phyloP scores from a whole-genome alignment of 2,113 vertebrate genomes.

The Microtus pennsylvanicus region DNA sequence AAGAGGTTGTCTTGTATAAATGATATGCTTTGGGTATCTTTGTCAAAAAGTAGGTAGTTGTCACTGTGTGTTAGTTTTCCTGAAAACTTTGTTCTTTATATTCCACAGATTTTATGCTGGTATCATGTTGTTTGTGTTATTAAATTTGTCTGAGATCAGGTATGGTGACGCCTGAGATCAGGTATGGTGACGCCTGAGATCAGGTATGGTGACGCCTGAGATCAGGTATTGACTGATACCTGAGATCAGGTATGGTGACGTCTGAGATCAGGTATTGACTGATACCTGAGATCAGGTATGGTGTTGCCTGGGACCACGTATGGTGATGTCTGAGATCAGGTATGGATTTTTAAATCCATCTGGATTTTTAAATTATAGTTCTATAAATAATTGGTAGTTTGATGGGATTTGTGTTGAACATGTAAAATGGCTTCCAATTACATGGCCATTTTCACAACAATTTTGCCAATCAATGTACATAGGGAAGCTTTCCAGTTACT shows the following conservation, averaged over 20 bases:
- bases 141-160: not conserved
- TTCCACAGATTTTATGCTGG: not conserved
- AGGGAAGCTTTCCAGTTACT: not conserved
- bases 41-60: not conserved
- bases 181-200: too few species aligned
- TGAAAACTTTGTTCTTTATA: not conserved
- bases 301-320: fast-evolving
- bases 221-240: fast-evolving
- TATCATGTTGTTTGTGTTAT: not conserved
- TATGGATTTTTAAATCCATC: not conserved
- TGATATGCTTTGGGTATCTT: not conserved
- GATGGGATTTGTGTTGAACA: not conserved
- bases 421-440: not conserved
- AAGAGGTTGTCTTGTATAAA: not conserved
- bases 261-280: too few species aligned
- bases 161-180: too few species aligned
- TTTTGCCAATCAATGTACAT: not conserved
- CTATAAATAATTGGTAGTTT: not conserved
- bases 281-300: too few species aligned
- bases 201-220: too few species aligned
- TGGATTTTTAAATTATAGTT: not conserved
- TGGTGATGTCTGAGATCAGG: too few species aligned
- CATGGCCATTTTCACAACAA: not conserved
- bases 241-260: too few species aligned
- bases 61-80: not conserved